Percentiles rank a stretch among this genome's conserved stretches.
Evolutionary conservation across 2,888 invertebrate genomes (phyloP).

Genomic region (Sussaba pulchella): DNA sequence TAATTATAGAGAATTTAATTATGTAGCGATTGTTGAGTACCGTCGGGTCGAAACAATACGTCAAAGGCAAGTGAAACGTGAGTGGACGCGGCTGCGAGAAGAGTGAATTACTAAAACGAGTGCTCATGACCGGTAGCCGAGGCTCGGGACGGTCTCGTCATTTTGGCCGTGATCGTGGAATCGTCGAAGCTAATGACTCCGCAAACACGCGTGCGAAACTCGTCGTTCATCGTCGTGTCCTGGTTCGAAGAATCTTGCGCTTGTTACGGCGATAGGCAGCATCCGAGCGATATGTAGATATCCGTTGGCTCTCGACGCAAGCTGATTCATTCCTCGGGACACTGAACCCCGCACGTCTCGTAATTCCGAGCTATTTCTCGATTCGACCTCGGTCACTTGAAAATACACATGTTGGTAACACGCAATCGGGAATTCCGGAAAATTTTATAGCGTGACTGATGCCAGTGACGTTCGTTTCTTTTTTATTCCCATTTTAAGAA

Average conservation of each 20-base stretch:
- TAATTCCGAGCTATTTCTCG: background rate
- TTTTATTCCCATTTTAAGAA: too few species aligned
- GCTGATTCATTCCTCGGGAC: slow-evolving; percentile 34
- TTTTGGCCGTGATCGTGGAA: slow-evolving; percentile 30
- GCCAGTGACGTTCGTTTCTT: too few species aligned
- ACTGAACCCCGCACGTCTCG: slow-evolving; percentile 21
- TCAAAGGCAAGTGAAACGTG: background rate
- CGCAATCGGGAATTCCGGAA: background rate
- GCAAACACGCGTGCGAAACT: background rate
- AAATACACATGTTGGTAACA: background rate
- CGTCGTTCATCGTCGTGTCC: background rate
- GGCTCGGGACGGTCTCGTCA: slow-evolving; percentile 13
- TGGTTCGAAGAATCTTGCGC: slow-evolving; percentile 20
- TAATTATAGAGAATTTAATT: too few species aligned
- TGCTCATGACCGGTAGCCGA: slow-evolving; percentile 24
- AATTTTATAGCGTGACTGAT: too few species aligned
- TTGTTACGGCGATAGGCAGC: slow-evolving; percentile 8
- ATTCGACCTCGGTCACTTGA: background rate
- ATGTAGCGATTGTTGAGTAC: background rate
- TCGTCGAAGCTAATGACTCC: slow-evolving; percentile 28
- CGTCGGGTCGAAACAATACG: slow-evolving; percentile 13
- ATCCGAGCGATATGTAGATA: background rate
- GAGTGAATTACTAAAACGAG: background rate
- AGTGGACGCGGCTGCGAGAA: background rate
- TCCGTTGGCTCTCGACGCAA: background rate